These are phyloP conservation scores for Epistrophe eligans DNA, from an alignment of 2,888 invertebrate genomes.

Conservation along the genomic window DNA sequence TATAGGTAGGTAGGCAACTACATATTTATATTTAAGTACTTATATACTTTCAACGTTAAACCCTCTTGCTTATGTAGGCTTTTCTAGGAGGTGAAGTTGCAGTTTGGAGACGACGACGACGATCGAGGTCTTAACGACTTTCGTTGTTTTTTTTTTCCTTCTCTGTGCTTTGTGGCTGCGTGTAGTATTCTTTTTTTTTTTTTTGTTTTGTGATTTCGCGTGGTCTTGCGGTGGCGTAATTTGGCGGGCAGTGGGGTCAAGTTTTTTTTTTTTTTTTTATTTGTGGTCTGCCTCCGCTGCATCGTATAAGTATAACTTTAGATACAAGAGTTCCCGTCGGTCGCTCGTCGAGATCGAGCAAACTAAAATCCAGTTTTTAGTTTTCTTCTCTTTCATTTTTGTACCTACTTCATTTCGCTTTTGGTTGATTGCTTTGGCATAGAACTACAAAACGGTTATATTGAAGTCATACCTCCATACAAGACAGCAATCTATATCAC, in stretches of 20 bases:
- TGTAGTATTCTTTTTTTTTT: slow-evolving; percentile 36
- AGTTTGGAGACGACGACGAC: slow-evolving; percentile 14
- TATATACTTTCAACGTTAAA: slow-evolving; percentile 12
- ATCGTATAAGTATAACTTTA: background rate
- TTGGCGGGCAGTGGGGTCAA: slow-evolving; percentile 73
- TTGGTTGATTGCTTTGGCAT: slow-evolving; percentile 63
- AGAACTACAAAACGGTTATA: slow-evolving; percentile 53
- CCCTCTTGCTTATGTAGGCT: slow-evolving; percentile 7
- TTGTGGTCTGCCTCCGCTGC: slow-evolving; percentile 28
- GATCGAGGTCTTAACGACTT: slow-evolving; percentile 40
- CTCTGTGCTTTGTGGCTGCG: slow-evolving; percentile 23
- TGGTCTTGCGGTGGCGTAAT: slow-evolving; percentile 73
- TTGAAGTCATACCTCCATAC: slow-evolving; percentile 22
- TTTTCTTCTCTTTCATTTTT: background rate
- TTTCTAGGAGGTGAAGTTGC: slow-evolving; percentile 52
- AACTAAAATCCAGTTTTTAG: slow-evolving; percentile 54
- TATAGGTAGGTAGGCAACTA: background rate
- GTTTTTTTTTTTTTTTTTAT: slow-evolving; percentile 39
- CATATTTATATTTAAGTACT: background rate
- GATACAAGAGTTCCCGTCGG: slow-evolving; percentile 60
- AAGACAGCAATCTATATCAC: background rate
- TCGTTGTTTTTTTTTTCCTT: slow-evolving; percentile 27
- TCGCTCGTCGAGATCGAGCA: background rate
- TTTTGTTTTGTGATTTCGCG: slow-evolving; percentile 58
- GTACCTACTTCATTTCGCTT: slow-evolving; percentile 7